Evolutionary conservation across 2,113 vertebrate species (phyloP).

Genomic region (Haemorhous mexicanus): DNA sequence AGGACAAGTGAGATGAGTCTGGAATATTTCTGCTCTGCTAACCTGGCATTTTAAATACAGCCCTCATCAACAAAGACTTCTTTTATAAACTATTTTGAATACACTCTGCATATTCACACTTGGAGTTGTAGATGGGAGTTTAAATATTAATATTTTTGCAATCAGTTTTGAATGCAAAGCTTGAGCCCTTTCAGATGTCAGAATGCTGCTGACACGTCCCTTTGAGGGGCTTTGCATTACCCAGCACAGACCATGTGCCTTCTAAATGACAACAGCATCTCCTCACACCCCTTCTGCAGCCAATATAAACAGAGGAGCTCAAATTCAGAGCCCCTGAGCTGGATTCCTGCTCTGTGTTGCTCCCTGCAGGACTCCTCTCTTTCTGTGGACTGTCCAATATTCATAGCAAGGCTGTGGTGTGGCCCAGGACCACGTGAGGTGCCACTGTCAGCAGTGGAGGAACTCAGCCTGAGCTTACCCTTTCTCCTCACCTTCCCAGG

Average conservation of each 20-base stretch:
- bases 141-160: not conserved
- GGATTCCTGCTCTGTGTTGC: not conserved
- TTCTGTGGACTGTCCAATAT: not conserved
- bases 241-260: rapidly evolving
- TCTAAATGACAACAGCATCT: not conserved
- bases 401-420: not conserved
- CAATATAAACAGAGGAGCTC: not conserved
- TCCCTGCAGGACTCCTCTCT: not conserved
- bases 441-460: not conserved
- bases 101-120: not conserved
- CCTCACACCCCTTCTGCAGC: not conserved
- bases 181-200: not conserved
- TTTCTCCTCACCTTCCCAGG: not conserved
- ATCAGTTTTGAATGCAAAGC: not conserved
- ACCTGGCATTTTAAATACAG: not conserved
- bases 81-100: not conserved
- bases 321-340: not conserved
- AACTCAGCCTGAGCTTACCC: not conserved
- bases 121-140: not conserved
- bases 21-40: not conserved
- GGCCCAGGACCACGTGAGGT: not conserved
- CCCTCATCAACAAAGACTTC: not conserved
- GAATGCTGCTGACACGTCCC: not conserved
- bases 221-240: not conserved
- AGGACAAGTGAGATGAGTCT: not conserved